These are phyloP conservation scores for Littorina saxatilis DNA, from an alignment of 1,140 invertebrate genomes.

Conservation along the genomic window DNA sequence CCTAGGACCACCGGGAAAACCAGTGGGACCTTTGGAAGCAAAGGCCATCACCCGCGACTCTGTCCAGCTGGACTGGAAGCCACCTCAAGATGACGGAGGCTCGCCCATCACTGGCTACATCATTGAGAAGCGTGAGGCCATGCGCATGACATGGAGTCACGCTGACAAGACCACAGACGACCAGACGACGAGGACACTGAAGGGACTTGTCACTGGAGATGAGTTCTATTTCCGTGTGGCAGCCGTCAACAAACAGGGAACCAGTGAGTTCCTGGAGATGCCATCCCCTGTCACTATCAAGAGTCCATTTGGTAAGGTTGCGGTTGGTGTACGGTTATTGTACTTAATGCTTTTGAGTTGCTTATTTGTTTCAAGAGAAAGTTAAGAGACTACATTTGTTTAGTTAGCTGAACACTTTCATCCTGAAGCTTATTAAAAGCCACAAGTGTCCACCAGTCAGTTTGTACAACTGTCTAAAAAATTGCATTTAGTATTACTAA, in stretches of 20 bases:
- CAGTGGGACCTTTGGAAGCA: slow-evolving; percentile 86
- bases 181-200: slow-evolving; percentile 84
- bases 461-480: too few species aligned
- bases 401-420: too few species aligned
- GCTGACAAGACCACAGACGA: slow-evolving; percentile 57
- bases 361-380: too few species aligned
- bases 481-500: too few species aligned
- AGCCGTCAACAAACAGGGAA: slow-evolving; percentile 68
- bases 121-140: slow-evolving; percentile 70
- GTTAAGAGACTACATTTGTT: too few species aligned
- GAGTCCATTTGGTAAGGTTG: slow-evolving; percentile 71
- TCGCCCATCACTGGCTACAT: slow-evolving; percentile 73
- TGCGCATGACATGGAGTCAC: slow-evolving; percentile 58
- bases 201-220: slow-evolving; percentile 92
- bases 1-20: slow-evolving; percentile 88
- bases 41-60: slow-evolving; percentile 96
- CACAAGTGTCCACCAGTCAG: too few species aligned
- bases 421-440: too few species aligned
- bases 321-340: too few species aligned
- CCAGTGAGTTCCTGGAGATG: slow-evolving; percentile 67
- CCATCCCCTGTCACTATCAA: slow-evolving; percentile 63
- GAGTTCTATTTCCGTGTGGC: slow-evolving; percentile 93
- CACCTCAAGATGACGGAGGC: slow-evolving; percentile 91
- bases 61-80: slow-evolving; percentile 95
- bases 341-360: too few species aligned